These are phyloP conservation scores for Diarsia rubi DNA, from an alignment of 2,888 invertebrate genomes.

Conservation along the genomic window DNA sequence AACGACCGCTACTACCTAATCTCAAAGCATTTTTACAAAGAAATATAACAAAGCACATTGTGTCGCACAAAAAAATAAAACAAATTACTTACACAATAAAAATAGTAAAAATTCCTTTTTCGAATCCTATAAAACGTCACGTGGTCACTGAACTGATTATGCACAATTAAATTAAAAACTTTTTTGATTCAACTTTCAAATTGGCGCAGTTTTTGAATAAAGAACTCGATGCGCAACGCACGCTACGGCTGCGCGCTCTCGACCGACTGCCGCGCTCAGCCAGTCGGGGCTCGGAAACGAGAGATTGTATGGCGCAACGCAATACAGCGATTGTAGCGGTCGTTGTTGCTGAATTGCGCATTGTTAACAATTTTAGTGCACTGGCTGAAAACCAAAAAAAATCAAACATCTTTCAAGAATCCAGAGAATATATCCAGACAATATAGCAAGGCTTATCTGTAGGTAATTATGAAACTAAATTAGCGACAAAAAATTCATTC, in stretches of 20 bases:
- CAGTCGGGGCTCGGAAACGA: constrained; percentile 52
- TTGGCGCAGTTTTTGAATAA: constrained; percentile 59
- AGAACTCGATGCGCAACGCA: constrained; percentile 69
- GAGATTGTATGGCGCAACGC: constrained; percentile 66
- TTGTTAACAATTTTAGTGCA: constrained; percentile 29
- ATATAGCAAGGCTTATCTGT: neutral
- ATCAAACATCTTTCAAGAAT: neutral
- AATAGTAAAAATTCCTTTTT: constrained; percentile 52
- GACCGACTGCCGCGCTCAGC: constrained; percentile 61
- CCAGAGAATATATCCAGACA: neutral
- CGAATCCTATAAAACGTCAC: constrained; percentile 60
- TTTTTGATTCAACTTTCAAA: constrained; percentile 69
- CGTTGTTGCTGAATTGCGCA: constrained; percentile 59
- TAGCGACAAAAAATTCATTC: neutral
- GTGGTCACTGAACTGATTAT: constrained; percentile 66
- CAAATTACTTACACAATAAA: constrained; percentile 58
- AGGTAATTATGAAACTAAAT: neutral
- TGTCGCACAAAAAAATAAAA: constrained; percentile 30
- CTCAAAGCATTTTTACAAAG: constrained; percentile 50
- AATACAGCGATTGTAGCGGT: constrained; percentile 65
- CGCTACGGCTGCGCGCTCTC: constrained; percentile 70
- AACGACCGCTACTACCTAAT: constrained; percentile 36
- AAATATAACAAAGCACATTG: constrained; percentile 60
- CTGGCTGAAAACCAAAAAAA: constrained; percentile 42
- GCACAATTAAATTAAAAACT: constrained; percentile 60